Evolutionary conservation across 2,888 invertebrate genomes (phyloP).

Genomic region (Griposia aprilina): DNA sequence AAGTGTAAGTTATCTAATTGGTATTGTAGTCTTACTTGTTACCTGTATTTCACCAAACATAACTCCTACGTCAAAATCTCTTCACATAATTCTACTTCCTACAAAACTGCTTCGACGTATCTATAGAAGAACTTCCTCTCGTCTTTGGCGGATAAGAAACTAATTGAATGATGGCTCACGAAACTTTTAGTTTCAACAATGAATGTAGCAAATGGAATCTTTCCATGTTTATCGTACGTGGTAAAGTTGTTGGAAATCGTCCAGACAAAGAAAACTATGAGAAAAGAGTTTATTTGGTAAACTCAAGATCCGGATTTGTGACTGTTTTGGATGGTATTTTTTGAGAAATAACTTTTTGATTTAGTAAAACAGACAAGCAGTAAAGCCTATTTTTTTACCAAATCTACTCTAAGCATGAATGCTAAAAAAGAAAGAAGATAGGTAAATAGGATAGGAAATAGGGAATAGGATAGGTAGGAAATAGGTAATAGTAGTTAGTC

Average conservation of each 20-base stretch:
- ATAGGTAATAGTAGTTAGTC: neutral
- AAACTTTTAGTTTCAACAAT: constrained; percentile 52
- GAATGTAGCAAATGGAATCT: constrained; percentile 44
- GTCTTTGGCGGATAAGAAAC: constrained; percentile 20
- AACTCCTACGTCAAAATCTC: neutral
- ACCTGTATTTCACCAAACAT: neutral
- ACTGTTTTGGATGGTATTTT: neutral
- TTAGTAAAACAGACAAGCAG: neutral
- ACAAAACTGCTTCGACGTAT: constrained; percentile 17
- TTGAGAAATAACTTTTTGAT: neutral
- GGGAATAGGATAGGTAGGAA: no score
- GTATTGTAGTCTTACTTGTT: no score
- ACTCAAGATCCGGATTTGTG: constrained; percentile 24
- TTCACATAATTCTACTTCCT: neutral
- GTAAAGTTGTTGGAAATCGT: constrained; percentile 55
- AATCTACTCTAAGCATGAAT: neutral
- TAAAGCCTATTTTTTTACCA: neutral
- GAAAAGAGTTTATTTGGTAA: constrained; percentile 35
- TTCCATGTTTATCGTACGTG: constrained; percentile 44
- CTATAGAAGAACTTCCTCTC: constrained; percentile 20
- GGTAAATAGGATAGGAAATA: no score
- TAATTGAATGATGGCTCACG: constrained; percentile 22
- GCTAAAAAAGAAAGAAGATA: no score
- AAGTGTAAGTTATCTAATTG: neutral
- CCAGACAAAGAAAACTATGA: constrained; percentile 28